These are phyloP conservation scores for Empidonax alnorum DNA, from an alignment of 2,113 vertebrate genomes.

Conservation along the genomic window DNA sequence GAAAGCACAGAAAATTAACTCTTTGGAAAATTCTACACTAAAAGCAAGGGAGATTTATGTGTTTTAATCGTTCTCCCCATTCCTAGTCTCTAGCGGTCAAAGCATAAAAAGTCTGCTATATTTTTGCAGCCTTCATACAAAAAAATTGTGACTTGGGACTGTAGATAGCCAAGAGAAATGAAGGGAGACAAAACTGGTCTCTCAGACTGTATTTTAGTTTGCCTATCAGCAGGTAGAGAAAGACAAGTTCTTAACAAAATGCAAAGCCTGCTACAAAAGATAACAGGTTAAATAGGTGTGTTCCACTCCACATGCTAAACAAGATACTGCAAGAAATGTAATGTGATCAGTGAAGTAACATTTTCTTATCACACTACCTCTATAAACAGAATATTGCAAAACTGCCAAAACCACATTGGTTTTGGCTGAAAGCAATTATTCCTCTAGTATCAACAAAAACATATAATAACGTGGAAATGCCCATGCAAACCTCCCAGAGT, in stretches of 20 bases:
- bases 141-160: neutral
- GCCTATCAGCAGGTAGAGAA: neutral
- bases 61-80: neutral
- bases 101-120: neutral
- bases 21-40: neutral
- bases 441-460: neutral
- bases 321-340: neutral
- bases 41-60: neutral
- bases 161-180: neutral
- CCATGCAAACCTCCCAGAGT: neutral
- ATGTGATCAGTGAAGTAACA: neutral
- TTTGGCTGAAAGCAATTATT: slow-evolving; percentile 17
- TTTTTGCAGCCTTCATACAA: neutral
- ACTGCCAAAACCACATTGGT: neutral
- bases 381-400: slow-evolving; percentile 7
- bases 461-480: neutral
- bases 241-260: neutral
- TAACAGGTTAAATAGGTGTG: neutral
- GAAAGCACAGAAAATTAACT: neutral
- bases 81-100: neutral
- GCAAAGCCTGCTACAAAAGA: neutral
- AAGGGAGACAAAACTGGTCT: neutral
- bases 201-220: neutral
- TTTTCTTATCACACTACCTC: neutral
- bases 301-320: neutral